phyloP scores from a whole-genome alignment of 2,888 invertebrate genomes.

The Alloplasta piceator region DNA sequence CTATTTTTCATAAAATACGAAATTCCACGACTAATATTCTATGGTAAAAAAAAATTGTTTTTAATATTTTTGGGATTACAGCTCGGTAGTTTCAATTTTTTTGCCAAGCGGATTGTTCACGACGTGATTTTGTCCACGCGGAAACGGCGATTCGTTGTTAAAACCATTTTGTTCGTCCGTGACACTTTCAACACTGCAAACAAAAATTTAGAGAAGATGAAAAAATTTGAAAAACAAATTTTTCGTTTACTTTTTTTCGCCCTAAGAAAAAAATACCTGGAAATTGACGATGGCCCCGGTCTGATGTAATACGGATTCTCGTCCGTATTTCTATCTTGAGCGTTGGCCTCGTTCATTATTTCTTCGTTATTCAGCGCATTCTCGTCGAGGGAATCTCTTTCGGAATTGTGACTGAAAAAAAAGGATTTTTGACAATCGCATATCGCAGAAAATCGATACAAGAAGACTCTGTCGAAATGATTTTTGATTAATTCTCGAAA shows the following conservation, averaged over 20 bases:
- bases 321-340: slow-evolving; percentile 75
- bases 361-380: slow-evolving; percentile 86
- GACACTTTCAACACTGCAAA: slow-evolving; percentile 76
- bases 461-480: too few relatives aligned
- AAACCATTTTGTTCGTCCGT: slow-evolving; percentile 82
- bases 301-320: slow-evolving; percentile 80
- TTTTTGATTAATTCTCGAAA: too few relatives aligned
- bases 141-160: slow-evolving; percentile 74
- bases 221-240: slow-evolving; percentile 48
- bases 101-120: slow-evolving; percentile 80
- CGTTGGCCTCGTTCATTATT: slow-evolving; percentile 80
- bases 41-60: neutral
- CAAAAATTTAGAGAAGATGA: slow-evolving; percentile 67
- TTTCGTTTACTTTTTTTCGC: neutral
- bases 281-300: slow-evolving; percentile 79
- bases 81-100: slow-evolving; percentile 81
- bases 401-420: slow-evolving; percentile 86
- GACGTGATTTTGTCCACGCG: slow-evolving; percentile 74
- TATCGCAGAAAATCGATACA: slow-evolving; percentile 3
- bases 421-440: too few relatives aligned
- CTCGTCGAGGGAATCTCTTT: slow-evolving; percentile 94
- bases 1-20: neutral
- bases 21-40: slow-evolving; percentile 23
- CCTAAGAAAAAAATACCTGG: slow-evolving; percentile 74
- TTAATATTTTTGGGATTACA: slow-evolving; percentile 60